Evolutionary conservation across 92 coral and sea anemone genomes (phyloP).

Genomic region (Metridium senile): DNA sequence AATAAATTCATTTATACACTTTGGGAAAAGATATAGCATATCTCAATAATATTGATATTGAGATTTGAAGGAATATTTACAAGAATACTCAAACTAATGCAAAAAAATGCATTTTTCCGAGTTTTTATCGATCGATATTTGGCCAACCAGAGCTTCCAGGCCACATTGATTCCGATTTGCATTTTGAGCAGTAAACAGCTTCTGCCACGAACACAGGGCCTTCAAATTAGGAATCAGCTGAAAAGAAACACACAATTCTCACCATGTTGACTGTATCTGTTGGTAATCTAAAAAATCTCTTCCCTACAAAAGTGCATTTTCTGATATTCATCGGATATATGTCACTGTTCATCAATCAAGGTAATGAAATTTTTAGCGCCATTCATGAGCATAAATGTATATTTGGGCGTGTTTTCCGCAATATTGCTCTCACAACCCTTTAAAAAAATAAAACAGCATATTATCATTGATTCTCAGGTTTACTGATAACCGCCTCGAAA

Average conservation of each 20-base stretch:
- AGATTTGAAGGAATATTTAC: background rate
- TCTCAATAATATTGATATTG: no score
- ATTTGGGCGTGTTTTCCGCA: background rate
- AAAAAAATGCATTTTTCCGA: background rate
- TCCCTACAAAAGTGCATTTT: conserved; percentile 86
- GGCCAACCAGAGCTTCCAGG: background rate
- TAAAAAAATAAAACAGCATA: background rate
- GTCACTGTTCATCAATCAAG: conserved; percentile 92
- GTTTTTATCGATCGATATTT: conserved; percentile 2
- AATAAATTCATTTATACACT: no score
- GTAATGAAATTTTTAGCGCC: conserved; percentile 27
- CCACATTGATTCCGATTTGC: background rate
- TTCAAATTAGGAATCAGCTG: background rate
- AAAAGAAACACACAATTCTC: background rate
- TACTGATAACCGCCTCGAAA: conserved; percentile 91
- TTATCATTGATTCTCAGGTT: conserved; percentile 43
- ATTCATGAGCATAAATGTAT: background rate
- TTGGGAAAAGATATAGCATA: no score
- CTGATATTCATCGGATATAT: conserved; percentile 89
- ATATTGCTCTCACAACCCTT: background rate
- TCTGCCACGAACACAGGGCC: conserved; percentile 14
- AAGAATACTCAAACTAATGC: background rate
- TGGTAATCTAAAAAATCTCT: conserved; percentile 81
- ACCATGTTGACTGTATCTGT: conserved; percentile 42
- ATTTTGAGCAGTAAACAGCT: background rate